Evolutionary conservation across 2,888 invertebrate genomes (phyloP).

Genomic region (Folsomia manolachei): DNA sequence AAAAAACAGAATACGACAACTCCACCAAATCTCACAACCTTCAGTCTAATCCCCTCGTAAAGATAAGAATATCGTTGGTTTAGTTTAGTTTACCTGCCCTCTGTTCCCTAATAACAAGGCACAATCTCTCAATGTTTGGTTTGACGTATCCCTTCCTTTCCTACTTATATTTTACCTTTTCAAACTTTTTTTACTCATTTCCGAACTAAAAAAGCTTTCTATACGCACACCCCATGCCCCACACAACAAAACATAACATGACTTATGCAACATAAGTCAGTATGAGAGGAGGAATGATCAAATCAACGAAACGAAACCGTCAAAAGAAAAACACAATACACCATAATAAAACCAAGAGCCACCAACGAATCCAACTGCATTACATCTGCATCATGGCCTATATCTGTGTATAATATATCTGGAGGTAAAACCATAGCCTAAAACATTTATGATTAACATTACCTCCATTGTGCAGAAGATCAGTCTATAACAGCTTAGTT

Average conservation of each 20-base stretch:
- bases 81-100: neutral
- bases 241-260: too few species aligned
- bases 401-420: too few species aligned
- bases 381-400: too few species aligned
- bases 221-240: neutral
- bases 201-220: neutral
- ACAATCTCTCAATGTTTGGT: neutral
- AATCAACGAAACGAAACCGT: constrained; percentile 8
- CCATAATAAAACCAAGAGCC: too few species aligned
- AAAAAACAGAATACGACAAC: neutral
- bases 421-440: too few species aligned
- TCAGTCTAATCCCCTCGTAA: neutral
- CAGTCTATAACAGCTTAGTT: too few species aligned
- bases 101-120: neutral
- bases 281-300: neutral
- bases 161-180: neutral
- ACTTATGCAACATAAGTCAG: too few species aligned
- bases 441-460: too few species aligned
- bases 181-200: constrained; percentile 2
- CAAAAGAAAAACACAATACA: neutral
- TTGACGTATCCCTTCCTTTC: neutral
- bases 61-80: neutral
- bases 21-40: neutral
- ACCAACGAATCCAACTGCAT: neutral
- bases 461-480: too few species aligned